Conservation (phyloP, 2,888 invertebrate species). For the Hemicrepidius hirtus region DNA sequence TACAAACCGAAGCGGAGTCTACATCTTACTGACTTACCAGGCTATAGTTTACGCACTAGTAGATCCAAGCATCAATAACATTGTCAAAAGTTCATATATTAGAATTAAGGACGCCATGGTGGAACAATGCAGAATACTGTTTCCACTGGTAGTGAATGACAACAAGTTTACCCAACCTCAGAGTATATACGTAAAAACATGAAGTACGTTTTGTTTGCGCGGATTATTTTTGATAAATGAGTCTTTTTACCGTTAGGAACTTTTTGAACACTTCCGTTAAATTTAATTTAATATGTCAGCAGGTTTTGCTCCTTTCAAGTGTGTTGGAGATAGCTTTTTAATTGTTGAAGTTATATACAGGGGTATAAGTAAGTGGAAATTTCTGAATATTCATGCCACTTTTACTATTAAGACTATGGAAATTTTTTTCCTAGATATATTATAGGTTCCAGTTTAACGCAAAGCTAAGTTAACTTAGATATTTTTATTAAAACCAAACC, state of each 20-base stretch:
- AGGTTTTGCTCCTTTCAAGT: not conserved
- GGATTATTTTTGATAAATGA: slow-evolving; percentile 29
- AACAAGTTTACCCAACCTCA: slow-evolving; percentile 1
- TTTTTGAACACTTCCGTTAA: slow-evolving; percentile 5
- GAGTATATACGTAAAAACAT: slow-evolving; percentile 7
- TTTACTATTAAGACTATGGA: too few species aligned
- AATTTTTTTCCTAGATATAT: too few species aligned
- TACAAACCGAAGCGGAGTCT: not conserved
- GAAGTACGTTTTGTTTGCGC: slow-evolving; percentile 23
- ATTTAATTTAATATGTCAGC: not conserved
- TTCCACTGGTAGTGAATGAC: slow-evolving; percentile 2
- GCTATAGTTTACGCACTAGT: not conserved
- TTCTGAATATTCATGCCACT: too few species aligned
- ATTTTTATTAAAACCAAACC: too few species aligned
- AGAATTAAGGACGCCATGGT: not conserved
- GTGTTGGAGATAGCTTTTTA: not conserved
- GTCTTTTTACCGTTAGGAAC: not conserved
- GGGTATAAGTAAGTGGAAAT: too few species aligned
- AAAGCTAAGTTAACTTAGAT: too few species aligned
- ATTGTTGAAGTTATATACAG: too few species aligned
- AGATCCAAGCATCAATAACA: not conserved
- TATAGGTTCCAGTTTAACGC: too few species aligned
- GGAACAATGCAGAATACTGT: not conserved
- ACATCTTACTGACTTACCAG: not conserved
- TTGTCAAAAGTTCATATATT: not conserved